Evolutionary conservation across 2,113 vertebrate species (phyloP).

Genomic region (Phaethon lepturus): DNA sequence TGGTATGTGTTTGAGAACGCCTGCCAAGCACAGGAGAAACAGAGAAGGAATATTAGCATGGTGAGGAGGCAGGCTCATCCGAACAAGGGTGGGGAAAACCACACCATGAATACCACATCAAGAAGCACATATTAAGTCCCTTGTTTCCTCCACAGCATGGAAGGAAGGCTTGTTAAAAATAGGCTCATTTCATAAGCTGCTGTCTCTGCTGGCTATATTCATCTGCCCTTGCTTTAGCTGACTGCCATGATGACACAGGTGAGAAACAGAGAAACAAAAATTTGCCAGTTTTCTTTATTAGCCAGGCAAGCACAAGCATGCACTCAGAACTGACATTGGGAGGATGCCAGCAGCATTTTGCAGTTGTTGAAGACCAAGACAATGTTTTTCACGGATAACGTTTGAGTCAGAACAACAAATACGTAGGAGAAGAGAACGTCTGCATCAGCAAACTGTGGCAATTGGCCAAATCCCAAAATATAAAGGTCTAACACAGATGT

Average conservation of each 20-base stretch:
- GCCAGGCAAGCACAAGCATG: background rate
- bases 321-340: background rate
- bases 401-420: background rate
- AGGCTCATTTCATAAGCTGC: slow-evolving; percentile 43
- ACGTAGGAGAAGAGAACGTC: background rate
- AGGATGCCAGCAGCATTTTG: background rate
- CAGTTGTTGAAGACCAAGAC: background rate
- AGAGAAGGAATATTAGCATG: background rate
- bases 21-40: background rate
- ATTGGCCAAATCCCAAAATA: background rate
- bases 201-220: slow-evolving; percentile 9
- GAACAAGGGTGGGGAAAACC: slow-evolving; percentile 34
- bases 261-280: slow-evolving; percentile 41
- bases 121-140: background rate
- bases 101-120: slow-evolving; percentile 22
- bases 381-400: background rate
- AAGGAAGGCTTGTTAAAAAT: slow-evolving; percentile 50
- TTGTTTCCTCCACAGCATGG: slow-evolving; percentile 8
- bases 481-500: background rate
- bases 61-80: background rate
- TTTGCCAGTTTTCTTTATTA: slow-evolving; percentile 17
- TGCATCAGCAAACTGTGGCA: background rate
- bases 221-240: slow-evolving; percentile 6
- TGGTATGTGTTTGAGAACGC: background rate
- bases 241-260: slow-evolving; percentile 40